These are phyloP conservation scores for Homarus americanus DNA, from an alignment of 1,140 invertebrate species.

Conservation along the genomic window DNA sequence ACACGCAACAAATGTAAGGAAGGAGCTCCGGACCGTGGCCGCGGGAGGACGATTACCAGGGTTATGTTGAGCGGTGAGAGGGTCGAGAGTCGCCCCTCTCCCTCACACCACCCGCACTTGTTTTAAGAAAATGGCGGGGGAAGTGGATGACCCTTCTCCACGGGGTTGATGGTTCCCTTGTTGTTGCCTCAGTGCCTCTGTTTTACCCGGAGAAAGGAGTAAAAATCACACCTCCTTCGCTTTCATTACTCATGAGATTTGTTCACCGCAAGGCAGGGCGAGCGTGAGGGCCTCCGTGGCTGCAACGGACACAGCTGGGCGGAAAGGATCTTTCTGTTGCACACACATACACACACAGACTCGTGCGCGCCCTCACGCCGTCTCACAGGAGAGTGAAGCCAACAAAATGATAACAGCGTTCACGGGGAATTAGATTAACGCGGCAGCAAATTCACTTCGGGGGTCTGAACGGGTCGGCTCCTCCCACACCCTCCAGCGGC, in stretches of 20 bases:
- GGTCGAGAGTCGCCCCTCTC: neutral
- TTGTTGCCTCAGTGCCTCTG: neutral
- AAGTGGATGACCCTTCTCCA: neutral
- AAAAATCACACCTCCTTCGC: neutral
- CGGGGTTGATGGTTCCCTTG: neutral
- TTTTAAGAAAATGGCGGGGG: conserved; percentile 59
- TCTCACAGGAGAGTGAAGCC: conserved; percentile 34
- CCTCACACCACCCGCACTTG: neutral
- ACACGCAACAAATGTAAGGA: neutral
- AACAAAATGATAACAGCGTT: conserved; percentile 20
- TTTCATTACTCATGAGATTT: neutral
- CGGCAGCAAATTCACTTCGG: conserved; percentile 48
- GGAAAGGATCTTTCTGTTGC: no score
- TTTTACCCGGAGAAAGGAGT: neutral
- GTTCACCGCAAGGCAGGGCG: neutral
- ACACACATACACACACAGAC: neutral
- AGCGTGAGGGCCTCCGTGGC: no score
- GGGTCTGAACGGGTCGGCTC: no score
- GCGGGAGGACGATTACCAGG: neutral
- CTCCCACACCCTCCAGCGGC: neutral
- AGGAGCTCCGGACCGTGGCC: neutral
- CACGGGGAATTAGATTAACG: conserved; percentile 27
- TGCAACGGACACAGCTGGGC: no score
- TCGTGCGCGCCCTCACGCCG: conserved; percentile 13
- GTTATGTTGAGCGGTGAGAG: neutral